Evolutionary conservation across 1,140 invertebrate genomes (phyloP).

Genomic region (Drosophila malerkotliana): DNA sequence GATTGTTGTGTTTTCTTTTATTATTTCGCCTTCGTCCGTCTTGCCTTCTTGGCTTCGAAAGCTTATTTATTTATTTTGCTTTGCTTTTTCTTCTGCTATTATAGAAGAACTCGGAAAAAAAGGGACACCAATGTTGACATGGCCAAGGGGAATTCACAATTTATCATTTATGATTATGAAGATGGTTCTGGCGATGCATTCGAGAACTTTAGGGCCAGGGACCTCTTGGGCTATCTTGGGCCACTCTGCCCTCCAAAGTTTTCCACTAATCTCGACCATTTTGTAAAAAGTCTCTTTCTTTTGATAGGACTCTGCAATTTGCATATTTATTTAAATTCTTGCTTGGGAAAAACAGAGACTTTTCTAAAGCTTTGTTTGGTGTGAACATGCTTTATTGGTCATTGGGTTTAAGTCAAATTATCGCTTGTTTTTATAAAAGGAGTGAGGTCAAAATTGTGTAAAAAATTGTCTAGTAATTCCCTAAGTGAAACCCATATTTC

Average conservation of each 20-base stretch:
- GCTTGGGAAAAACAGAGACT: neutral
- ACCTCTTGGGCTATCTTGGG: conserved; percentile 23
- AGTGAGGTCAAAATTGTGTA: neutral
- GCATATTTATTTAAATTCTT: conserved; percentile 54
- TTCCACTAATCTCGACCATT: conserved; percentile 50
- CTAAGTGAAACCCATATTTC: neutral
- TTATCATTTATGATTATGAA: conserved; percentile 70
- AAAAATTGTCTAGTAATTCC: neutral
- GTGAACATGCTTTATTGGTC: neutral
- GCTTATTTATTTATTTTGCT: conserved; percentile 52
- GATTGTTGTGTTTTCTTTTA: conserved; percentile 71
- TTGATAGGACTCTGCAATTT: conserved; percentile 47
- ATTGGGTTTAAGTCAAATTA: neutral
- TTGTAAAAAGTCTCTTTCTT: conserved; percentile 33
- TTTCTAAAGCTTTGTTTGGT: neutral
- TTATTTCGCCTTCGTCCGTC: conserved; percentile 56
- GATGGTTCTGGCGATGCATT: conserved; percentile 45
- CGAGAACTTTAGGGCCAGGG: conserved; percentile 8
- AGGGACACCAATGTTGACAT: conserved; percentile 46
- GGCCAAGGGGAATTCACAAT: conserved; percentile 62
- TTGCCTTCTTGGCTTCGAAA: conserved; percentile 5
- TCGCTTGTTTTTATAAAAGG: neutral
- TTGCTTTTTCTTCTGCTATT: conserved; percentile 41
- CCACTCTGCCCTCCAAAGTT: conserved; percentile 24
- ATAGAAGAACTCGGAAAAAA: conserved; percentile 44